Evolutionary conservation across 2,797 vertebrate genomes (phyloP).

Genomic region (Pyrocephalus nanus): DNA sequence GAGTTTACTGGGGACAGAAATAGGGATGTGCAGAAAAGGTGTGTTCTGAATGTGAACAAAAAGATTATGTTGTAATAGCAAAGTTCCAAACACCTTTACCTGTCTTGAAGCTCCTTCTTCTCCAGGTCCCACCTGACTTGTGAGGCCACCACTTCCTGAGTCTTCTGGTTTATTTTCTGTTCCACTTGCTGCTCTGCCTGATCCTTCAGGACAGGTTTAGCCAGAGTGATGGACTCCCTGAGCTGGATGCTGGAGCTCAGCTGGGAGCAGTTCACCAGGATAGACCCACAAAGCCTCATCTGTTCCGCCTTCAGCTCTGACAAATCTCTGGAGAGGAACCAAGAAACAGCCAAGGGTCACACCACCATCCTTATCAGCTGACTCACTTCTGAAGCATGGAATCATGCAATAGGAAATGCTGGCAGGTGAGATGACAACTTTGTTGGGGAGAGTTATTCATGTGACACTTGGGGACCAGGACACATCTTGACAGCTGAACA

Average conservation of each 20-base stretch:
- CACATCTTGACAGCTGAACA: not conserved
- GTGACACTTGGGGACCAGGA: not conserved
- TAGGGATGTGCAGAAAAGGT: not conserved
- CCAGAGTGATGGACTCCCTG: constrained; percentile 30
- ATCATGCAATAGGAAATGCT: not conserved
- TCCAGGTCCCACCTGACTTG: constrained; percentile 61
- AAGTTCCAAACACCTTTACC: constrained; percentile 63
- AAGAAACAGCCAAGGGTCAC: not conserved
- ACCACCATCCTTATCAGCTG: not conserved
- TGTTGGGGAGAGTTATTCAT: accelerated
- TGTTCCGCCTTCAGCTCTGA: constrained; percentile 86
- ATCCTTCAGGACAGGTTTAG: constrained; percentile 22
- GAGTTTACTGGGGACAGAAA: not conserved
- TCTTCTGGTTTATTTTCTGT: constrained; percentile 45
- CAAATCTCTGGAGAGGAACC: constrained; percentile 80
- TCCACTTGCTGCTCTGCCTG: constrained; percentile 62
- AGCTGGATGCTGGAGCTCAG: constrained; percentile 38
- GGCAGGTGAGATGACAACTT: not conserved
- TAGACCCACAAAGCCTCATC: constrained; percentile 80
- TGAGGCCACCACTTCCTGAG: constrained; percentile 31
- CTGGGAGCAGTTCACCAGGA: constrained; percentile 79
- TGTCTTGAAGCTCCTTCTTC: constrained; percentile 75
- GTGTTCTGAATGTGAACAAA: not conserved
- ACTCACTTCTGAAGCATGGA: not conserved
- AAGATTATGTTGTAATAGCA: not conserved